Base-by-base conservation (phyloP, 1,140 invertebrate genomes). In the Drosophila repleta region DNA sequence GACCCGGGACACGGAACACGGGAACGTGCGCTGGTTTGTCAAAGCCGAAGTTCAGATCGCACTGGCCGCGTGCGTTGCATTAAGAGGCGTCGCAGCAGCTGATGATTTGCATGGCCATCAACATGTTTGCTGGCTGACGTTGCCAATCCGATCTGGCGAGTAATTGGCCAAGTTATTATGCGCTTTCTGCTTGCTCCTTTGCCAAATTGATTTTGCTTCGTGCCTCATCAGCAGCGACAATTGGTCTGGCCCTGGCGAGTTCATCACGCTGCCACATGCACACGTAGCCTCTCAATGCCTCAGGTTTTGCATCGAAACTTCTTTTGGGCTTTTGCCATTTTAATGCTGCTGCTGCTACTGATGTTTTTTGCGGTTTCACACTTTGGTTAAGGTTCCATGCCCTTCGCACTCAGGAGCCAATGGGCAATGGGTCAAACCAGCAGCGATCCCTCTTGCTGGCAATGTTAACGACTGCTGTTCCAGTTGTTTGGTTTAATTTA, bases 331-430 rank as follows among this genome's bases (percentile, higher is more conserved):
- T 18, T 41, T 46, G 58, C 49, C 49, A 48, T 48, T 48, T 48
- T 37, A 18, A 20, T 37, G 32, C 51, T 68, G 21, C 52, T 67
- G 62, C 45, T 60, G 88, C 89, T 90, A 90, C 89, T 83, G 89
- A 90, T 85, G 80, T 90, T 90, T 85, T 77, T 82, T 90, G 89
- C 89, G 89, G 89, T 90, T 90, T 90, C 89, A 90, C 89, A 90
- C 89, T 90, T 91, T 91, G 85, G 79, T 88, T 90, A 90, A 79
- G 74, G 74, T 74, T 90, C 58, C 78, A 71, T 87, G 81, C 81
- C 82, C 81, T 85, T 85, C 68, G 81, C 82, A 74, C 74, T 81
- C 45, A 65, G 29, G 20, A 29, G 48, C 49, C 32, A 35, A 35
- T 35, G 32, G 61, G 18, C 74, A 71, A 68, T 87, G 78, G 82